phyloP scores from a whole-genome alignment of 2,797 vertebrate species.

The Gymnodraco acuticeps region DNA sequence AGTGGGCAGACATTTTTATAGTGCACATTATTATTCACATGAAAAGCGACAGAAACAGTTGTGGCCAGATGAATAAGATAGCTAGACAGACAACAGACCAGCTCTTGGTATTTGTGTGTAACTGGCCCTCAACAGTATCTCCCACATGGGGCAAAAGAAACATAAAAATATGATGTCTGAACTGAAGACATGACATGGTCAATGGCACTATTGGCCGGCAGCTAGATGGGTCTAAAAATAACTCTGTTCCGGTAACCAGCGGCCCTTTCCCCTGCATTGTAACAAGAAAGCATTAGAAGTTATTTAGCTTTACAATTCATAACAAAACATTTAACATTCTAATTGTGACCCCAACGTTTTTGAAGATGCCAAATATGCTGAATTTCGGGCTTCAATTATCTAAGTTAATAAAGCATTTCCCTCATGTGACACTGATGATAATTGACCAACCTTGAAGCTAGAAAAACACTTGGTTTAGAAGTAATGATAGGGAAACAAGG shows the following conservation, averaged over 20 bases:
- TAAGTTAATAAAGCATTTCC: background rate
- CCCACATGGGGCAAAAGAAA: conserved; percentile 3
- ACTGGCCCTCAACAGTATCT: conserved; percentile 2
- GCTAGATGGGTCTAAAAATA: conserved; percentile 9
- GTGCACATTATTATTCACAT: background rate
- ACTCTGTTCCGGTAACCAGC: conserved; percentile 21
- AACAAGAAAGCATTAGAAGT: background rate
- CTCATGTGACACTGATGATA: background rate
- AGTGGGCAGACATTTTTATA: too few species aligned
- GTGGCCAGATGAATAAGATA: background rate
- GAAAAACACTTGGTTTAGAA: background rate
- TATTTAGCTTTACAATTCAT: background rate
- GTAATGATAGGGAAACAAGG: background rate
- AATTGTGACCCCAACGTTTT: background rate
- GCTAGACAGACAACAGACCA: background rate
- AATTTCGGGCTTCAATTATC: background rate
- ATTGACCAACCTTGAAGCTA: background rate
- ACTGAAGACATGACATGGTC: background rate
- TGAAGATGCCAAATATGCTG: background rate
- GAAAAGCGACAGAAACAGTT: background rate
- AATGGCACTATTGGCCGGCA: conserved; percentile 10
- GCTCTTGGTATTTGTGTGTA: conserved; percentile 13
- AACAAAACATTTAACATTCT: background rate
- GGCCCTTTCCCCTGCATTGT: too few species aligned
- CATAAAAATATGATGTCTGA: conserved; percentile 11